Conservation (phyloP, 2,797 vertebrate genomes). For the Poecile montanus region DNA sequence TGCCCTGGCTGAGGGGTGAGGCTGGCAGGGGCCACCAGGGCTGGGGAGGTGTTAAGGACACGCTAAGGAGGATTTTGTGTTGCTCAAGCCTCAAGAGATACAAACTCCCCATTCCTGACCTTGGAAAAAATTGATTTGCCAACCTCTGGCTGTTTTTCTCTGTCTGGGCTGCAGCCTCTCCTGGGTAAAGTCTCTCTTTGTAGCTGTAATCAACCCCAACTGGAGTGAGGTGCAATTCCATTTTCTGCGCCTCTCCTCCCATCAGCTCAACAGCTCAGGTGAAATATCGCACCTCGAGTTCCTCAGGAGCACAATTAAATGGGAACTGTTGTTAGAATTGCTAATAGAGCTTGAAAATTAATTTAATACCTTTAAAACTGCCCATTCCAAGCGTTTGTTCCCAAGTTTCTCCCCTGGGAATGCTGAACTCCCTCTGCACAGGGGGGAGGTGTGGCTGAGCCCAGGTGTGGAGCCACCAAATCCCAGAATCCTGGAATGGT, state of each 20-base stretch:
- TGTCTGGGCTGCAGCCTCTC: slow-evolving; percentile 4
- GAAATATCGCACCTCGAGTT: neutral
- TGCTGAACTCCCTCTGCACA: neutral
- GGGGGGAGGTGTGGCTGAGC: neutral
- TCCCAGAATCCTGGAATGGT: neutral
- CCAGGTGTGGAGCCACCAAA: neutral
- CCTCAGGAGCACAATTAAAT: neutral
- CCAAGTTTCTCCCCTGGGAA: neutral
- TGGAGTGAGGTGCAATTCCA: neutral
- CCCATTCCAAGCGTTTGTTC: neutral
- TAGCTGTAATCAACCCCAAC: neutral
- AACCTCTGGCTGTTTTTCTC: neutral
- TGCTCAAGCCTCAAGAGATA: neutral
- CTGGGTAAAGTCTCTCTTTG: neutral
- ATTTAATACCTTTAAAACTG: neutral
- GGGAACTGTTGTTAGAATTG: neutral
- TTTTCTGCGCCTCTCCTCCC: neutral
- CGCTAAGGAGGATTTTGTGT: neutral
- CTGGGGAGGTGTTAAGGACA: neutral
- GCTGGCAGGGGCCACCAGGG: neutral
- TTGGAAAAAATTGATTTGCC: slow-evolving; percentile 32
- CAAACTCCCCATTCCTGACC: neutral
- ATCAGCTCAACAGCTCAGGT: neutral
- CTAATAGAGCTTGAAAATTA: neutral
- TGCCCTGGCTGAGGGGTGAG: neutral